These are phyloP conservation scores for Drosophila kambysellisi DNA, from an alignment of 2,888 invertebrate species.

Conservation along the genomic window DNA sequence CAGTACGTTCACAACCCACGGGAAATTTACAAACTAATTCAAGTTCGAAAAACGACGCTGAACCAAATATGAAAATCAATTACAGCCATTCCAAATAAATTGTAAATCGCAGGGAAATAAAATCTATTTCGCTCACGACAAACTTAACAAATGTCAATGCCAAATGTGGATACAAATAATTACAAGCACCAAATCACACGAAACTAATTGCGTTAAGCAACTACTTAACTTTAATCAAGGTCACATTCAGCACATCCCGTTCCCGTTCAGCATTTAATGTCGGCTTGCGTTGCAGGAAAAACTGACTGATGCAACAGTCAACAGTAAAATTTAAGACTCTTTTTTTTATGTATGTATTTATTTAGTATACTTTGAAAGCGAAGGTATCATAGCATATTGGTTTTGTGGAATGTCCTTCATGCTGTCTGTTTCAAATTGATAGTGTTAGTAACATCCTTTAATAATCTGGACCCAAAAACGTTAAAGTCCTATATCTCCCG, in stretches of 20 bases:
- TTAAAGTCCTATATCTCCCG: too few relatives aligned
- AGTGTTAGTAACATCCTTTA: too few relatives aligned
- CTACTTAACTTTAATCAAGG: conserved; percentile 7
- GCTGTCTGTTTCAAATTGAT: too few relatives aligned
- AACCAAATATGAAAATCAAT: background rate
- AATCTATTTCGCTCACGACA: background rate
- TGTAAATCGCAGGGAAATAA: background rate
- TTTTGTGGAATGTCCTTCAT: background rate
- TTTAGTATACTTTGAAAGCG: background rate
- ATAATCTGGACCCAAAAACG: too few relatives aligned
- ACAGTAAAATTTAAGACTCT: background rate
- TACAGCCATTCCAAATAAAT: background rate
- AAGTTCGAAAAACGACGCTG: background rate
- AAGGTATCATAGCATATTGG: background rate
- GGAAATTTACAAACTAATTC: background rate
- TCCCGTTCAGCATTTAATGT: conserved; percentile 4
- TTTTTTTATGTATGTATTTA: background rate
- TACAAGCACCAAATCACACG: background rate
- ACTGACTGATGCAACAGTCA: conserved; percentile 14
- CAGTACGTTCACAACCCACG: background rate
- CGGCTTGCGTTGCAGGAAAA: conserved; percentile 11
- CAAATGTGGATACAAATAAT: background rate
- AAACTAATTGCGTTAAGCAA: background rate
- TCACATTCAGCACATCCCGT: conserved; percentile 11
- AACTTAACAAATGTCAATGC: background rate